A percentile compares a stretch with the other conserved stretches of the same genome.
These are phyloP conservation scores for Lipotes vexillifer DNA, from an alignment of 2,113 vertebrate species.

Conservation along the genomic window DNA sequence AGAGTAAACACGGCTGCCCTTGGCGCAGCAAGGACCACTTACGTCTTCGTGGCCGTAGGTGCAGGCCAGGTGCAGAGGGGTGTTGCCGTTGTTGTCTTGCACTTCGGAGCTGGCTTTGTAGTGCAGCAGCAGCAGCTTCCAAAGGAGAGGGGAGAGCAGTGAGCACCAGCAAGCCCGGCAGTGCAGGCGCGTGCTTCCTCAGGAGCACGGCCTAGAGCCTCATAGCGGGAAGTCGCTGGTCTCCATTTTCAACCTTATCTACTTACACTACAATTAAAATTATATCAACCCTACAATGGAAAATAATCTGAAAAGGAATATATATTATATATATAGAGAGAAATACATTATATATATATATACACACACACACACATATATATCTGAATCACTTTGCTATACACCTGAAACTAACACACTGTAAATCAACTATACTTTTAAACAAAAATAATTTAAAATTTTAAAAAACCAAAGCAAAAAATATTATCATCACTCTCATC, in stretches of 20 bases:
- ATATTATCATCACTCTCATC: neutral
- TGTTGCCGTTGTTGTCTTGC: constrained; percentile 95
- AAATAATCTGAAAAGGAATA: neutral
- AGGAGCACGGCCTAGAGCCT: rapidly evolving
- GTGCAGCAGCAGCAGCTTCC: constrained; percentile 93
- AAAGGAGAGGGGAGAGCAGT: constrained; percentile 40
- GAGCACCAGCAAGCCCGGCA: constrained; percentile 4
- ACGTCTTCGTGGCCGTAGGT: constrained; percentile 95
- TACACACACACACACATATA: too few relatives aligned
- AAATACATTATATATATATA: too few relatives aligned
- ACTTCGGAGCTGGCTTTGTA: constrained; percentile 90
- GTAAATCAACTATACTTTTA: neutral
- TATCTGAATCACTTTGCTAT: neutral
- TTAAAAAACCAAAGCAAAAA: neutral
- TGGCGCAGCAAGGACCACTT: constrained; percentile 42
- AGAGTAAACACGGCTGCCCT: rapidly evolving
- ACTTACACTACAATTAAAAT: neutral
- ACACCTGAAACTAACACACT: neutral
- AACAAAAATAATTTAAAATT: too few relatives aligned
- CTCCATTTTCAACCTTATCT: neutral
- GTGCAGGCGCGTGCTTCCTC: rapidly evolving
- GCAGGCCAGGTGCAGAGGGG: constrained; percentile 94
- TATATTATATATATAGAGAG: too few relatives aligned
- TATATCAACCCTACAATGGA: neutral
- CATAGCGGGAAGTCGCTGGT: rapidly evolving